Base-by-base conservation (phyloP, 2,113 vertebrate genomes). In the Enhydra lutris region DNA sequence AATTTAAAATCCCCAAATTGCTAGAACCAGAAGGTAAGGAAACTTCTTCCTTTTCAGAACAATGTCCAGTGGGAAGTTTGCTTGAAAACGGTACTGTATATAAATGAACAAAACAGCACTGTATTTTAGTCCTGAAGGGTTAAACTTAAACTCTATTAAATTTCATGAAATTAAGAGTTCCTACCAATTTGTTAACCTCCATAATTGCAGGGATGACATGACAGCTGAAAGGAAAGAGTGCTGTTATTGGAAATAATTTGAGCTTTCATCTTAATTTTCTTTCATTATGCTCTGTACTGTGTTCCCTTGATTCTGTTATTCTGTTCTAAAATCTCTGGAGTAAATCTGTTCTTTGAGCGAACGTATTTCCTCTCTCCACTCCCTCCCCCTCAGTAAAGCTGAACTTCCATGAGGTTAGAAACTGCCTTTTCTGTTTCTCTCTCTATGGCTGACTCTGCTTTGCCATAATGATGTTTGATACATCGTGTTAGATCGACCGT, bases 11-110 rank as follows among this genome's bases (percentile, higher is more conserved):
- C 91, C 99, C 99, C 84, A 98, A 97, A 8, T 98, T 99, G 92
- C 99, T 99, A 97, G 99, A 99, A 87, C 99, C 99, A 0, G 99
- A 99, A 95, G 99, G 99, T 99, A 98, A 96, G 85, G 31, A 14
- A 63, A 73, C 24, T 95, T 17, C 21, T 36, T 81, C 80, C 74
- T 94, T 95, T 76, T 59, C 57, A 65, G 86, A 76, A 91, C 13
- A 36, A 26, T 69, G n/a, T 91, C 21, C 21, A 36, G 2, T 39
- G 24, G 52, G 26, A 91, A 50, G 24, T n/a, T 57, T 74, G 89
- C 91, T 47, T 69, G 36, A 97, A 95, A 95, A 69, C 24, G 80
- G 4, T 23, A 42, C n/a, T 39, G 1, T 78, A 11, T 65, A 2
- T 26, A 85, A 91, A 26, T 2, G 71, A 93, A 89, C 1, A 26